These are phyloP conservation scores for Netelia melanura DNA, from an alignment of 2,888 invertebrate genomes.

Conservation along the genomic window DNA sequence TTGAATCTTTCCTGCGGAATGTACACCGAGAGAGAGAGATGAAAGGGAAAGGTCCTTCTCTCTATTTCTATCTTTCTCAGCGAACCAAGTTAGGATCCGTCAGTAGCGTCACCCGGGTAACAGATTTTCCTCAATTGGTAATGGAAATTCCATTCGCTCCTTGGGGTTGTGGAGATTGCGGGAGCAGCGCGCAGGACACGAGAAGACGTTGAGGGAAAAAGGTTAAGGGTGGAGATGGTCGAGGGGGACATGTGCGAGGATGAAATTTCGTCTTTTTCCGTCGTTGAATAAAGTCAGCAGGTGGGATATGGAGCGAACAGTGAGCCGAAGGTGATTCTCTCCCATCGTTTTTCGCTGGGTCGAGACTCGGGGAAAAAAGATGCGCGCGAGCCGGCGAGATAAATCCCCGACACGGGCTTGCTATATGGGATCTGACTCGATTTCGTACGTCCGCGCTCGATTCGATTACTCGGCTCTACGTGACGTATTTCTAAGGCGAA, in stretches of 20 bases:
- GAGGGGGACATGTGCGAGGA: slow-evolving; percentile 30
- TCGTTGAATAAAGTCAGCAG: slow-evolving; percentile 62
- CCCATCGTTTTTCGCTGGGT: not conserved
- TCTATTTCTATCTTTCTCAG: not conserved
- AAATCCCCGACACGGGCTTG: slow-evolving; percentile 49
- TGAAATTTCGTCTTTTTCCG: slow-evolving; percentile 53
- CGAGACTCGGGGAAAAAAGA: slow-evolving; percentile 28
- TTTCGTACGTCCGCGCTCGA: slow-evolving; percentile 71
- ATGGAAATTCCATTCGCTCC: slow-evolving; percentile 78
- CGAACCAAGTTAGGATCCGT: slow-evolving; percentile 64
- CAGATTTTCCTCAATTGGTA: slow-evolving; percentile 79
- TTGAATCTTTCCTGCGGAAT: slow-evolving; percentile 44
- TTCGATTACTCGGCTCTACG: slow-evolving; percentile 71
- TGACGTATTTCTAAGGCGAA: slow-evolving; percentile 69
- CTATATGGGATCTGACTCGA: slow-evolving; percentile 67
- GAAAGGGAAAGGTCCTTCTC: not conserved
- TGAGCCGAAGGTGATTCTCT: slow-evolving; percentile 19
- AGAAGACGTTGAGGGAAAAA: slow-evolving; percentile 39
- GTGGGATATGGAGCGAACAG: slow-evolving; percentile 33
- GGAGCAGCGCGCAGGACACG: slow-evolving; percentile 13
- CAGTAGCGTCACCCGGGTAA: slow-evolving; percentile 71
- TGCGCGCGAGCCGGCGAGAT: not conserved
- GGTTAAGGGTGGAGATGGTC: slow-evolving; percentile 37
- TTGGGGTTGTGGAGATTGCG: slow-evolving; percentile 25
- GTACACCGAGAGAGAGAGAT: not conserved